Conservation (phyloP, 2,888 invertebrate genomes). For the Polyploca ridens region DNA sequence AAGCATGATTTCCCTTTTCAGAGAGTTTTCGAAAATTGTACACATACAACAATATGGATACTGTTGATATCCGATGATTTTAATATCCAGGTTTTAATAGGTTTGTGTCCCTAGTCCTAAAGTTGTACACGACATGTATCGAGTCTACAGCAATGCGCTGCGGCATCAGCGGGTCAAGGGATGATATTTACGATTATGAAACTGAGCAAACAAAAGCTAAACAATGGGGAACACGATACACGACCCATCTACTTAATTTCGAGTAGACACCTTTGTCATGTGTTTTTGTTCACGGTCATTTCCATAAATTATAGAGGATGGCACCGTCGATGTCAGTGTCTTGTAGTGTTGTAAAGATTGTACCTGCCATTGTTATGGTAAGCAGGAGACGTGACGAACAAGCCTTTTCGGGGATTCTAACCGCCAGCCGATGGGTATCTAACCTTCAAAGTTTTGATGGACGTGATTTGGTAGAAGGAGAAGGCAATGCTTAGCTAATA, state of each 20-base stretch:
- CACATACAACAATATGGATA: background rate
- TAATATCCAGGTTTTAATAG: constrained; percentile 23
- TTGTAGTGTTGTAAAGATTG: constrained; percentile 51
- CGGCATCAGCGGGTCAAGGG: constrained; percentile 47
- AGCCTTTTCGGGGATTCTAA: constrained; percentile 48
- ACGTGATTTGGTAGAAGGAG: constrained; percentile 21
- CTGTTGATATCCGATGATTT: background rate
- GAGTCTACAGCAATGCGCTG: constrained; percentile 14
- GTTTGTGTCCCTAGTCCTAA: constrained; percentile 31
- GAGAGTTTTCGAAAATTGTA: too few relatives aligned
- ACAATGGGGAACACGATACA: constrained; percentile 72
- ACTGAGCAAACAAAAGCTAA: constrained; percentile 62
- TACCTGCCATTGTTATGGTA: constrained; percentile 83
- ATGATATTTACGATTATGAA: constrained; percentile 74
- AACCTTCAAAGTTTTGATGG: constrained; percentile 39
- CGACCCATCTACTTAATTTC: constrained; percentile 82
- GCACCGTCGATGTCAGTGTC: constrained; percentile 52
- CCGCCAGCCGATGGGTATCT: constrained; percentile 42
- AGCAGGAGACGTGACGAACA: constrained; percentile 70
- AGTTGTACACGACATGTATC: constrained; percentile 26
- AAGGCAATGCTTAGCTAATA: background rate
- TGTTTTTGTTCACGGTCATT: constrained; percentile 81
- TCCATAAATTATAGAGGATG: constrained; percentile 81
- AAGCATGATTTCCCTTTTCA: background rate
- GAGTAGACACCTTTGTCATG: constrained; percentile 82